A percentile compares a stretch with the other conserved stretches of the same genome.
These are phyloP conservation scores for Piaya cayana DNA, from an alignment of 2,113 vertebrate genomes.

Conservation along the genomic window DNA sequence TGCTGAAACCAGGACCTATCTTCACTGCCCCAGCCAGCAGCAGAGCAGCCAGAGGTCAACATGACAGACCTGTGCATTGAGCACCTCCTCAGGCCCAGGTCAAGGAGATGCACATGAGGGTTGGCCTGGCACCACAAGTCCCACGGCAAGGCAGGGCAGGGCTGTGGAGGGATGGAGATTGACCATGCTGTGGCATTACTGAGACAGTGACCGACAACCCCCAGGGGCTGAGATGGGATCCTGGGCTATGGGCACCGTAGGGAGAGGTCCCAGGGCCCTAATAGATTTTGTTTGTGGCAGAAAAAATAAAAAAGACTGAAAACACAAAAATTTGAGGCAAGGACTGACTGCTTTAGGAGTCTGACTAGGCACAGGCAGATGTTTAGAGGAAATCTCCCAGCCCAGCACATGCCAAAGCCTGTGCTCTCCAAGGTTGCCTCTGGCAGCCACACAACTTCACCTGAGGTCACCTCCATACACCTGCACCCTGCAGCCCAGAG, in stretches of 20 bases:
- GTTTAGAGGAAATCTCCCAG: neutral
- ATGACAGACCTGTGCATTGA: neutral
- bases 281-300: neutral
- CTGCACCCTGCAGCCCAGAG: fast-evolving
- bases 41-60: neutral
- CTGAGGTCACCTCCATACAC: fast-evolving
- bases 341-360: neutral
- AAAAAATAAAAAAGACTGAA: neutral
- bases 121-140: neutral
- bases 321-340: neutral
- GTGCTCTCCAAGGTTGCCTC: too few species aligned
- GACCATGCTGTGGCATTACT: too few species aligned
- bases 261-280: neutral
- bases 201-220: neutral
- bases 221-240: neutral
- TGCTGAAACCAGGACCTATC: neutral
- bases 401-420: fast-evolving
- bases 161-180: too few species aligned
- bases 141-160: neutral
- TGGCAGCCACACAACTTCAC: fast-evolving
- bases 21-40: neutral
- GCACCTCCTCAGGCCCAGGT: neutral
- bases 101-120: neutral
- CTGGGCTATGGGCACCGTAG: neutral
- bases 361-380: neutral